Evolutionary conservation across 2,888 invertebrate genomes (phyloP).

Genomic region (Hipparchia sbordonii): DNA sequence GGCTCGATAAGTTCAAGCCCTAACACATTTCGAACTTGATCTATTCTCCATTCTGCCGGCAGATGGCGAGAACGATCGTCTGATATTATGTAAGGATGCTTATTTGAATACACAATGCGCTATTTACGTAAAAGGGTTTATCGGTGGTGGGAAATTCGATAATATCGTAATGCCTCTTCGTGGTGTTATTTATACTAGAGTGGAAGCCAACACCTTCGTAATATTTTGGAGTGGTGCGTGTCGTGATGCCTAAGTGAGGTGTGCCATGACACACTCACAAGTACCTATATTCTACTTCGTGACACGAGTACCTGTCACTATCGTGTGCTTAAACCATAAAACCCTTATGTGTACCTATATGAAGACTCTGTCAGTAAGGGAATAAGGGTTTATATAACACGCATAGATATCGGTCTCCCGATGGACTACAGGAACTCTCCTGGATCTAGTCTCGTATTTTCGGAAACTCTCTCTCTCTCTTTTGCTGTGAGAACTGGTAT

Average conservation of each 20-base stretch:
- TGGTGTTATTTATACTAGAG: slow-evolving; percentile 44
- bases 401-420: no score
- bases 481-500: no score
- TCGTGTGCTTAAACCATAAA: no score
- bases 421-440: no score
- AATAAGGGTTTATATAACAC: no score
- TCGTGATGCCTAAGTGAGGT: slow-evolving; percentile 2
- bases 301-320: no score
- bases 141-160: slow-evolving; percentile 64
- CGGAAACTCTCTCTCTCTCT: no score
- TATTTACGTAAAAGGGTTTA: slow-evolving; percentile 75
- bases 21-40: slow-evolving; percentile 37
- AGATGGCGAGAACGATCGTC: slow-evolving; percentile 44
- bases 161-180: slow-evolving; percentile 56
- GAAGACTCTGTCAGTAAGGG: no score
- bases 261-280: not conserved
- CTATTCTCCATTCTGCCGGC: slow-evolving; percentile 41
- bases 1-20: slow-evolving; percentile 12
- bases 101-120: slow-evolving; percentile 65
- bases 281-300: not conserved
- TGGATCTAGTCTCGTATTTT: no score
- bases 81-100: slow-evolving; percentile 51
- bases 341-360: no score
- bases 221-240: not conserved
- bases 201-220: slow-evolving; percentile 1